Base-by-base conservation (phyloP, 2,797 vertebrate species). In the Setipinna tenuifilis region DNA sequence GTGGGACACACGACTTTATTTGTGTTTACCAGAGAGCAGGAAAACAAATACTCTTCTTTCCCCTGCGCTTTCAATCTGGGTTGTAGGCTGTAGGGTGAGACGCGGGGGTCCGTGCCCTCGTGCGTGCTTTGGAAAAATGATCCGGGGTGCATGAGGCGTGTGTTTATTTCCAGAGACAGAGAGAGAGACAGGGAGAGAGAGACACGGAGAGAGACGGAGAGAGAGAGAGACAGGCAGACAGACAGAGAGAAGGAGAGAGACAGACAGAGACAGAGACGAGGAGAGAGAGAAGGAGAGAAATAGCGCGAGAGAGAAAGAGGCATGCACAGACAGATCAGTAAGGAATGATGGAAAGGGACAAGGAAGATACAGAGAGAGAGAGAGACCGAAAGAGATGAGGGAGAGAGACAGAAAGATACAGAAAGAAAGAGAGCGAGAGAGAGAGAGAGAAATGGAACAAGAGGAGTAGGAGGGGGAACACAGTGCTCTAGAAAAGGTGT, bases 111-210 rank as follows among this genome's bases (percentile, higher is more conserved):
- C 17, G 35, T 78, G 19, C 71, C 71, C 35, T 78, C 35, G 31
- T 78, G 31, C 35, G 17, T 44, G 35, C 71, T 75, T 35, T 78
- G 71, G 71, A 78, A 44, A 78, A 44, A 19, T 78, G 71, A 78
- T 78, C 71, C 21, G 71, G 31, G 71, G 71, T 5, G 31, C 35
- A 31, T 41, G 71, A 78, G 71, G 35, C 44, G 35, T 17, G 35
- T 78, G 71, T 78, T 78, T 78, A 78, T 78, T 78, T 78, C 71
- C 4, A 78, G 71, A 78, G 25, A 71, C 25, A 71, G 65, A 31
- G 65, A 71, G 10, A 44, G 10, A 41, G 71, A 31, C 17, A 21
- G 19, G 2, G 17, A 59, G 3, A 59, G 16, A n/a, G 19, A 59
- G 58, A 19, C 0, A 19, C 0, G 21, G 19, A 59, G 58, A 59